phyloP scores from a whole-genome alignment of 2,113 vertebrate genomes.

The Dinomys branickii region DNA sequence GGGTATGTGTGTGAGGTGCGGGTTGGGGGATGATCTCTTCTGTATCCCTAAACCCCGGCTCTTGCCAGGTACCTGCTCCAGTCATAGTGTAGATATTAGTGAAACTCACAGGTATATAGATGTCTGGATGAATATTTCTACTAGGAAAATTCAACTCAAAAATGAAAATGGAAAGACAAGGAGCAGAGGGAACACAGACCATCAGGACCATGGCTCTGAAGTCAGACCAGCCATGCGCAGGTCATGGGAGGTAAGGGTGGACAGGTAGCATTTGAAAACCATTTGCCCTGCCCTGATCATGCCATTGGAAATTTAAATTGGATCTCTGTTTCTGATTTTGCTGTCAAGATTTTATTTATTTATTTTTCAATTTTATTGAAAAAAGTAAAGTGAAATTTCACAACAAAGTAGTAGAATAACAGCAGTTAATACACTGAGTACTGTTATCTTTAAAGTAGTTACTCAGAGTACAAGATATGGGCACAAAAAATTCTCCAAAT shows the following conservation, averaged over 20 bases:
- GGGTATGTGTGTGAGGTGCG: neutral
- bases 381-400: no score
- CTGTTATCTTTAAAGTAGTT: no score
- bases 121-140: neutral
- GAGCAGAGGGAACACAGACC: neutral
- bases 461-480: no score
- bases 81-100: neutral
- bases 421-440: no score
- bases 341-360: slow-evolving; percentile 21
- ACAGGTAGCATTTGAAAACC: neutral
- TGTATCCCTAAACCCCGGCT: neutral
- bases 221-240: neutral
- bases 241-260: neutral
- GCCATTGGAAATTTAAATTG: slow-evolving; percentile 11
- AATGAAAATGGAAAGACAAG: neutral
- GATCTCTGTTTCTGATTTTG: slow-evolving; percentile 17
- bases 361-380: no score
- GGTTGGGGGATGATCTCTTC: no score
- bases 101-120: neutral
- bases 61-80: neutral
- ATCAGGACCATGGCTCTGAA: neutral
- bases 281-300: no score
- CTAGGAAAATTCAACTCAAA: neutral
- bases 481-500: no score
- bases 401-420: no score